A percentile compares a stretch with the other conserved stretches of the same genome.
Conservation (phyloP, 2,797 vertebrate species). For the Podarcis siculus region DNA sequence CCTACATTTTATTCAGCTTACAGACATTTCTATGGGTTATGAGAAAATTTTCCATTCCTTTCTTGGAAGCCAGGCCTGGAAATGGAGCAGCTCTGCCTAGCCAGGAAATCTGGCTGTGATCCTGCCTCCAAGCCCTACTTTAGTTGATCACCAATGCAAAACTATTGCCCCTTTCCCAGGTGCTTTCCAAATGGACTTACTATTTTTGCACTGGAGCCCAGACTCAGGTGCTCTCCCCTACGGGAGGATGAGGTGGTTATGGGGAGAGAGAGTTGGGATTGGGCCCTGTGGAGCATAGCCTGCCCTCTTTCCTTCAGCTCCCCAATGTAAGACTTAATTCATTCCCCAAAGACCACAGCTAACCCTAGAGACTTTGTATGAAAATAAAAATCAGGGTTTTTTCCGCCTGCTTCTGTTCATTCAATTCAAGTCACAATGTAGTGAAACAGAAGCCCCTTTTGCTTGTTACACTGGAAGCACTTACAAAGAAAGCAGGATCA, state of each 20-base stretch:
- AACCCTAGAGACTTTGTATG: neutral
- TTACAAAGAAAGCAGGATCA: neutral
- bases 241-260: neutral
- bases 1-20: neutral
- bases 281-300: neutral
- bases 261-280: neutral
- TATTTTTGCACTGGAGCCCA: neutral
- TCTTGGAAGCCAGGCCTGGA: neutral
- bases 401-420: neutral
- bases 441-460: slow-evolving; percentile 21
- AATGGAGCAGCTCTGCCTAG: no score
- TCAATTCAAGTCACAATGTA: slow-evolving; percentile 14
- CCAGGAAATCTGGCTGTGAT: neutral
- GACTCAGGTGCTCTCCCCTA: no score
- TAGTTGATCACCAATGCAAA: neutral
- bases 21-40: neutral
- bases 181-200: neutral
- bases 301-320: neutral
- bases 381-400: neutral
- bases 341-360: no score
- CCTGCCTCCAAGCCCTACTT: neutral
- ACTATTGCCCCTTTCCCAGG: neutral
- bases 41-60: neutral
- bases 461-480: no score
- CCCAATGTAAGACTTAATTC: no score